These are phyloP conservation scores for Amblyraja radiata DNA, from an alignment of 2,797 vertebrate genomes.

Conservation along the genomic window DNA sequence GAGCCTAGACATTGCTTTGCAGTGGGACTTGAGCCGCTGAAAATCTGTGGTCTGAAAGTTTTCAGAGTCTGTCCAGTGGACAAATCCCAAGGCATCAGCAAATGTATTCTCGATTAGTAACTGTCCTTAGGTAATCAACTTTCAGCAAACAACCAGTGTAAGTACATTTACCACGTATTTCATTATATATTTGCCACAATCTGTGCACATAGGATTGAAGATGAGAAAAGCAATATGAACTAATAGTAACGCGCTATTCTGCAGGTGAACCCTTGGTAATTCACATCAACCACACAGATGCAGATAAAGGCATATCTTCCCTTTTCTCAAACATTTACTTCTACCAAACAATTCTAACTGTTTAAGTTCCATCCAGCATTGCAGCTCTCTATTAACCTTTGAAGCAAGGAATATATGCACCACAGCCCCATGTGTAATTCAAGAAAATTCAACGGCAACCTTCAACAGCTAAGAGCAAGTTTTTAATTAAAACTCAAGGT, in stretches of 20 bases:
- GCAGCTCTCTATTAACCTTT: conserved; percentile 1
- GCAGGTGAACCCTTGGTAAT: no score
- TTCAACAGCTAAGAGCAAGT: background rate
- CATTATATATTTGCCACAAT: background rate
- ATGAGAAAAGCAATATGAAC: background rate
- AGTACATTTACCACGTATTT: background rate
- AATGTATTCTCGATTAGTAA: background rate
- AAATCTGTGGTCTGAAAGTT: no score
- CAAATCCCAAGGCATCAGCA: background rate
- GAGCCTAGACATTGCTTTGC: no score
- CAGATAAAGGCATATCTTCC: background rate
- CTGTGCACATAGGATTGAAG: background rate
- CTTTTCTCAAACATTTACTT: background rate
- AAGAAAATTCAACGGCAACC: background rate
- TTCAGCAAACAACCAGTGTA: background rate
- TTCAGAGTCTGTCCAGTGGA: no score
- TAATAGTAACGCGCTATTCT: no score
- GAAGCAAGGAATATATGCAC: background rate
- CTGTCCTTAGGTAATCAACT: background rate
- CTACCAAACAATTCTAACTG: background rate
- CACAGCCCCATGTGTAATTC: no score
- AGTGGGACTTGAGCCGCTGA: no score
- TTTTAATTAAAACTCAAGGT: conserved; percentile 9
- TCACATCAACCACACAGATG: background rate
- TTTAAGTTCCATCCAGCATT: background rate